Evolutionary conservation across 1,140 invertebrate species (phyloP), one percentile per base, ranked within the genome.

Genomic region (Calephelis virginiensis): DNA sequence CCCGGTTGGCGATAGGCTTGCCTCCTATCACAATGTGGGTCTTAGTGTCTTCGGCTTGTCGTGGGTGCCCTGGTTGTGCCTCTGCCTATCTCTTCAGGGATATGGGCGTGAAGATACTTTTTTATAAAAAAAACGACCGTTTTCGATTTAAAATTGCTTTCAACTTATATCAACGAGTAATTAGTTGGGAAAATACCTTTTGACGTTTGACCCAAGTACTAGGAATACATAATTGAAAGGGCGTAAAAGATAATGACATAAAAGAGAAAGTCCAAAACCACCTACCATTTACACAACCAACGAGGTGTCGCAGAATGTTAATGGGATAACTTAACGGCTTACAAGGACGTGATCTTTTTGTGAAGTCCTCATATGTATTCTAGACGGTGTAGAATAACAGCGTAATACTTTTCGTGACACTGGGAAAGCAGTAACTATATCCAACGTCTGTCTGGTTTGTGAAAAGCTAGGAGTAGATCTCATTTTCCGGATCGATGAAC

Each of bases 281-380:
- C 70, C 65, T 53, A 38, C 46, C 59, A 64, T 76, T 76, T 73
- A 61, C 73, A 78, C 75, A 76, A 74, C 65, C 64, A 53, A 64
- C 63, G 69, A 65, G 71, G 69, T 73, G 71, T 72, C 71, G 66
- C 71, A 66, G 78, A 81, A 81, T 81, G 73, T 68, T 78, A 72
- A 80, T 74, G 68, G 63, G 64, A 63, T 69, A 61, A 68, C 73
- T 78, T 78, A 78, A 70, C 67, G 63, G 71, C 68, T 76, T 70
- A 73, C 68, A 63, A 45, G 70, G 61, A 73, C 75, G 75, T 77
- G 72, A 65, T 38, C 49, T 12, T 40, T 63, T 12, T 64, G 14
- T 38, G 48, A 43, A 38, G 28, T 43, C 49, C 63, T 65, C 62
- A 63, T 60, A 56, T 56, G 17, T 48, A 66, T 64, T 56, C 63